Percentiles rank a stretch among this genome's conserved stretches.
These are phyloP conservation scores for Onthophagus sagittarius DNA, from an alignment of 2,888 invertebrate species.

Conservation along the genomic window DNA sequence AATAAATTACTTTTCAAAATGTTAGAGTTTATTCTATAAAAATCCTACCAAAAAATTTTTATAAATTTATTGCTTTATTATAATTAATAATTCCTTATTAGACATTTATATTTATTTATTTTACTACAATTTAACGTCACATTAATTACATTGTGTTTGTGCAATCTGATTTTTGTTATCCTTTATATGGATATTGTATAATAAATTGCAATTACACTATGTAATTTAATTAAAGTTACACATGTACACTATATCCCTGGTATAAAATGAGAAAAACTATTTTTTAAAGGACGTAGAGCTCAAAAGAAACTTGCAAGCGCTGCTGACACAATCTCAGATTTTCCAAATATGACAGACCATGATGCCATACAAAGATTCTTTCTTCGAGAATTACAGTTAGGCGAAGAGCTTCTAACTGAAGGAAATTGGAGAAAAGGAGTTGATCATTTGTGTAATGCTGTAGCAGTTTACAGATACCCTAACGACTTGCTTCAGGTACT, in stretches of 20 bases:
- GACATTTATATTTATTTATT: too few species aligned
- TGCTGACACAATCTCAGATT: conserved; percentile 50
- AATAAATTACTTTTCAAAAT: not conserved
- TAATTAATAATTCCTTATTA: too few species aligned
- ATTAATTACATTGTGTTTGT: too few species aligned
- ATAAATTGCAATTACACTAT: too few species aligned
- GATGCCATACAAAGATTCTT: conserved; percentile 85
- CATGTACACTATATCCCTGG: too few species aligned
- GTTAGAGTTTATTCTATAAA: too few species aligned
- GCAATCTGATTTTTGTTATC: too few species aligned
- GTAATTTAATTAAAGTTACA: too few species aligned
- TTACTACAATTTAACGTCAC: too few species aligned
- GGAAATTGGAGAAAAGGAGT: conserved; percentile 88
- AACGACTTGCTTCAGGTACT: conserved; percentile 80
- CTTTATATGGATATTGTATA: too few species aligned
- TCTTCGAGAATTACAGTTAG: conserved; percentile 79
- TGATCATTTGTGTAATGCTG: conserved; percentile 94
- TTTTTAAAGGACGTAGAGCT: conserved; percentile 58
- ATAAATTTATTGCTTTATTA: too few species aligned
- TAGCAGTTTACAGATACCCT: conserved; percentile 96
- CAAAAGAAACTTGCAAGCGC: conserved; percentile 49
- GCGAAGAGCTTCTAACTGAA: conserved; percentile 84
- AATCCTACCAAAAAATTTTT: too few species aligned
- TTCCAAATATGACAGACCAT: conserved; percentile 88
- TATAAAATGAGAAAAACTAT: not conserved